Evolutionary conservation across 2,113 vertebrate species (phyloP), one percentile per base, ranked within the genome.

Genomic region (Neoarius graeffei): DNA sequence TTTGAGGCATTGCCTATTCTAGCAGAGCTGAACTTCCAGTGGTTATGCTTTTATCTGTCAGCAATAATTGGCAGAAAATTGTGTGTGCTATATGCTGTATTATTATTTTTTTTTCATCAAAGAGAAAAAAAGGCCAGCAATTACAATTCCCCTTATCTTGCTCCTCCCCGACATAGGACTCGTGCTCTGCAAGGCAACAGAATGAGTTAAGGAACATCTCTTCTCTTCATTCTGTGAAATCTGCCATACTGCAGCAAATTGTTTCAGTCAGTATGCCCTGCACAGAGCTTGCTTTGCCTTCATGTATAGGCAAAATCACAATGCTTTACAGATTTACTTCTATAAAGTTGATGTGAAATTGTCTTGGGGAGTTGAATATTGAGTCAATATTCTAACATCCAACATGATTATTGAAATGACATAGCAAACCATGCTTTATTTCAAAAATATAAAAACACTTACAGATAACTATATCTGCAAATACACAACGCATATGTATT

Each of bases 41-140:
- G 77, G 76, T 87, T 86, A 87, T 71, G 74, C 88, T 90, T 90
- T 91, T 71, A 91, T 91, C 81, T 90, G 4, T 76, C 60, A n/a
- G 71, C 81, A 77, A 83, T 88, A 91, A 92, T 88, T 91, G 91
- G 88, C 62, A 89, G 85, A 89, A 89, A 91, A 90, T 87, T 89
- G 85, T 88, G 84, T 66, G 85, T 81, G 87, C 62, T n/a, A n/a
- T 60, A 62, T 64, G 82, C 77, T 17, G 64, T 89, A 59, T 90
- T 89, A 54, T 90, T 88, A 35, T 86, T 83, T 81, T 82, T 83
- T 79, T 83, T 83, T 86, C 89, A 86, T 89, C 88, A 89, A 91
- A 91, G 88, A 80, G 85, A 82, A 87, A 90, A 88, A 85, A 85
- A 67, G 82, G 83, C 56, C 59, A 77, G 85, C 91, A 92, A 90